Base-by-base conservation (phyloP, 2,888 invertebrate genomes). In the Drosophila antonietae region DNA sequence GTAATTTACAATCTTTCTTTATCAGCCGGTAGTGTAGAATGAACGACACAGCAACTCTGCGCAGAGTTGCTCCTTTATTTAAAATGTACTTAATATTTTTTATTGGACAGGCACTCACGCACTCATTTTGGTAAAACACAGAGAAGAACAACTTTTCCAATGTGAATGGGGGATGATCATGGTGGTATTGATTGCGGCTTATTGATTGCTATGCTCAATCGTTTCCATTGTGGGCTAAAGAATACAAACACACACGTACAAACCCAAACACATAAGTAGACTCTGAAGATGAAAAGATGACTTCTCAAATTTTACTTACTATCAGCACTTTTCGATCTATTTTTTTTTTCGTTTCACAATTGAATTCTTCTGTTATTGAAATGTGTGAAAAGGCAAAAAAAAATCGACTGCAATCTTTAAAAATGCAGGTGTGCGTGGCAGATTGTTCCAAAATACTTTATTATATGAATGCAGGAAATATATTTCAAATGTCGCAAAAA, bases 241-340 rank as follows among this genome's bases (percentile, higher is more conserved):
- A 59, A 67, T 39, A 31, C 14, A 31, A 12, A 28, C 47, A 14
- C 37, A 58, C 15, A 14, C 20, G 28, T 39, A 39, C 52, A 39
- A 31, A 1, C 37, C 23, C 37, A 37, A 37, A 6, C 12, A 33
- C 37, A 46, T 39, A 28, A 10, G 9, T 10, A 28, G 5, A 6
- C 31, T 18, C 28, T 28, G 39, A 23, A 39, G 28, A 12, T 41
- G 18, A 14, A 33, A 60, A 39, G 39, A 63, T 80, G 78, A 79
- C 81, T 79, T 74, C 68, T 70, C 70, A 75, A 58, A 79, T 79
- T 74, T 62, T 39, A 44, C 39, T 37, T 20, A 18, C 51, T 74
- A 79, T 79, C 78, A 46, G 33, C 12, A 5, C n/a, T 44, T 18
- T 73, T 39, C 37, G 56, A 76, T 73, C 73, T 49, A 35, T 18